Evolutionary conservation across 1,140 invertebrate genomes (phyloP), one percentile per base, ranked within the genome.

Genomic region (Drosophila athabasca): DNA sequence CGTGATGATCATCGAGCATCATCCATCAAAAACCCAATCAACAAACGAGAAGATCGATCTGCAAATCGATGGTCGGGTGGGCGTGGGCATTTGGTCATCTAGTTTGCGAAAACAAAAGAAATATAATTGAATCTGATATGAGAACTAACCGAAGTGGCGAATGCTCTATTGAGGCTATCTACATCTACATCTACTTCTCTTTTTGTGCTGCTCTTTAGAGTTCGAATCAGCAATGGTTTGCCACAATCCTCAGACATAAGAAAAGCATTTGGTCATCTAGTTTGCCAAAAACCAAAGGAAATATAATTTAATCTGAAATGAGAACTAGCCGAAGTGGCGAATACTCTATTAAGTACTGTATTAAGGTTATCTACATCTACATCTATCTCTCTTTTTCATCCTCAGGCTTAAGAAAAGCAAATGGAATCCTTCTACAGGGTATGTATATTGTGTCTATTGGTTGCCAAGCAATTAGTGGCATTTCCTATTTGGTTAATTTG

Each of bases 401-500:
- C 22, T 24, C 22, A 24, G 2, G 22, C 22, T 0, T 4, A 26
- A 26, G 29, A 9, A 35, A 35, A 26, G 4, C 0, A 4, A 4
- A 39, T 1, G 15, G 15, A 48, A 19, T 8, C 5, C 50, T 31
- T 52, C 3, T 48, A 41, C 39, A 68, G 68, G 24, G 35, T 35
- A 68, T 68, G 68, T 49, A 44, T 24, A 65, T 4, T 24, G 2
- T 13, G 62, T 57, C 71, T 76, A 85, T 68, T 53, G 58, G 62
- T 45, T 70, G 59, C 44, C 3, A 51, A 78, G 79, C 83, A 88
- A 88, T 88, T 88, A 88, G 83, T 87, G 72, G 50, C 60, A 74
- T 88, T 88, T 88, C 83, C 83, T 88, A 88, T 88, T 88, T 88
- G 83, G 84, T 83, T 88, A 88, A 88, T 88, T 76, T 88, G 83